Base-by-base conservation (phyloP, 2,113 vertebrate species). In the Lamprotornis superbus region DNA sequence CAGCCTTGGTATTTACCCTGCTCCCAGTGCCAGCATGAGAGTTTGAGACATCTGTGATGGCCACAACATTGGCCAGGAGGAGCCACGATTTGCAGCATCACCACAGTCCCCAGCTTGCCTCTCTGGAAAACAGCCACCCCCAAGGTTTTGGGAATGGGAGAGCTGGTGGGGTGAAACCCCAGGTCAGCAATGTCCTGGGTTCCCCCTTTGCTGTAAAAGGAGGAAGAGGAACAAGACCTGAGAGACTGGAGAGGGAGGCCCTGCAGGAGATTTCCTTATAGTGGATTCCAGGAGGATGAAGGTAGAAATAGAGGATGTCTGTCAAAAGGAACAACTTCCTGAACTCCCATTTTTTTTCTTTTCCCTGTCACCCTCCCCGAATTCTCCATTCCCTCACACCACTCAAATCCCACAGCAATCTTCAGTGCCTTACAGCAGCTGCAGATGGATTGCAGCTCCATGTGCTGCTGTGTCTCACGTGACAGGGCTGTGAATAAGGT, bases 21-120 rank as follows among this genome's bases (percentile, higher is more conserved):
- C 31, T 74, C 25, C 39, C 3, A 0, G 8, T 30, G n/a, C 42
- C 20, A 4, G 2, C 19, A 13, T 0, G 0, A 44, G 44, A 28
- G 50, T 19, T 52, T 7, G 27, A 12, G 63, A 9, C 3, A 1
- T 17, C 70, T 46, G 28, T 14, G 68, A 7, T 55, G 59, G 68
- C 79, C 63, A 28, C 92, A 61, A 0, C 0, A 0, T 25, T 46
- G 60, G n/a, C 35, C 10, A 8, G 55, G 11, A 61, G 25, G 27
- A 74, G 61, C 11, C 37, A 11, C 0, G 0, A 30, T 73, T 49
- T 76, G 15, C 49, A 79, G 47, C 44, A 44, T 44, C 81, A 20
- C 60, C 22, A 12, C n/a, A 23, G 44, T 12, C 18, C 63, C 47
- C n/a, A 37, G 31, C 31, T 50, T 74, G 37, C 27, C 64, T 21